Evolutionary conservation across 2,888 invertebrate species (phyloP).

Genomic region (Branchellion lobata): DNA sequence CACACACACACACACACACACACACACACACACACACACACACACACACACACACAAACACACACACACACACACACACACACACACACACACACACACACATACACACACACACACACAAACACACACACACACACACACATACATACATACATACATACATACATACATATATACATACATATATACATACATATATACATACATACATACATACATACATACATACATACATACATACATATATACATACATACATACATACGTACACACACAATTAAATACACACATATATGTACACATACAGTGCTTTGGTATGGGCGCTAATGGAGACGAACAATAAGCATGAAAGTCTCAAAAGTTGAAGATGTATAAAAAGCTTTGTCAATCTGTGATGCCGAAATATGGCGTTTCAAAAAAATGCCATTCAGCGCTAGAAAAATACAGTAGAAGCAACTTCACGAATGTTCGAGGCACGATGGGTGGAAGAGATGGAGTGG

Average conservation of each 20-base stretch:
- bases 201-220: conserved; percentile 14
- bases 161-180: conserved; percentile 10
- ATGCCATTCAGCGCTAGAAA: too few relatives aligned
- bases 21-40: conserved; percentile 26
- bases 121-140: conserved; percentile 10
- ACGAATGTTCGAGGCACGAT: too few relatives aligned
- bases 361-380: too few relatives aligned
- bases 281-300: conserved; percentile 12
- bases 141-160: conserved; percentile 14
- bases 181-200: conserved; percentile 5
- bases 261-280: not conserved
- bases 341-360: too few relatives aligned
- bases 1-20: conserved; percentile 25
- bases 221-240: conserved; percentile 19
- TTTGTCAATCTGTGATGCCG: too few relatives aligned
- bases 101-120: conserved; percentile 10
- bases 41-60: conserved; percentile 24
- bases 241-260: conserved; percentile 32
- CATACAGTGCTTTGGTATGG: conserved; percentile 10
- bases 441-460: too few relatives aligned
- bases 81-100: conserved; percentile 29
- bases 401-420: too few relatives aligned
- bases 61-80: conserved; percentile 19
- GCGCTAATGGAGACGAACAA: not conserved
- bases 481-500: too few relatives aligned